phyloP scores from a whole-genome alignment of 1,140 invertebrate genomes.

The Aphelinus atriplicis region DNA sequence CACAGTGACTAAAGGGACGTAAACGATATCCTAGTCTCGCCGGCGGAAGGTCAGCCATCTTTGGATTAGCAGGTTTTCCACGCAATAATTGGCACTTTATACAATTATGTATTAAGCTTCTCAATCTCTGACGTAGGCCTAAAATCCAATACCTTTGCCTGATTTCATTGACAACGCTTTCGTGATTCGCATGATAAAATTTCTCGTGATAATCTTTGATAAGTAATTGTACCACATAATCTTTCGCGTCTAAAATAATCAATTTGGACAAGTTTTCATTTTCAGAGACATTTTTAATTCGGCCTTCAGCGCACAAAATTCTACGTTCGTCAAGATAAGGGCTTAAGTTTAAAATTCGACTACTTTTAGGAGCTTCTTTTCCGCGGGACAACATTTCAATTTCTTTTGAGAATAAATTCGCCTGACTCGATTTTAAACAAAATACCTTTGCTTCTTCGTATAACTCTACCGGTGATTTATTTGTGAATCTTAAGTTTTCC shows the following conservation, averaged over 20 bases:
- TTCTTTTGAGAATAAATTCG: too few species aligned
- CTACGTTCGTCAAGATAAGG: background rate
- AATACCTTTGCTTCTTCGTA: background rate
- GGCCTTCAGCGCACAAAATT: background rate
- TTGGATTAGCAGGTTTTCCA: background rate
- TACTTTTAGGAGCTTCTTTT: background rate
- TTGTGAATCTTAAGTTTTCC: background rate
- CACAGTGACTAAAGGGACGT: too few species aligned
- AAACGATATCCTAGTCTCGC: conserved; percentile 25
- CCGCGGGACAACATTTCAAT: too few species aligned
- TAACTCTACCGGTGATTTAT: background rate
- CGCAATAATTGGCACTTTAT: background rate
- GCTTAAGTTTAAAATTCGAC: background rate
- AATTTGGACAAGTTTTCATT: conserved; percentile 1
- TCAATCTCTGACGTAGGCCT: conserved; percentile 26
- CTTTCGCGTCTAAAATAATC: conserved; percentile 24
- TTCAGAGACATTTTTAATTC: too few species aligned
- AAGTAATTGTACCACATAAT: conserved; percentile 15
- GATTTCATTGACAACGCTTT: too few species aligned
- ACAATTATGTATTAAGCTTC: background rate
- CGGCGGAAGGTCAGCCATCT: conserved; percentile 24
- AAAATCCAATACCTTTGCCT: conserved; percentile 45
- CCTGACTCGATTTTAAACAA: too few species aligned
- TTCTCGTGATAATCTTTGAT: conserved; percentile 41
- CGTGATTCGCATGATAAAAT: too few species aligned